Evolutionary conservation across 2,797 vertebrate species (phyloP).

Genomic region (Myripristis murdjan): DNA sequence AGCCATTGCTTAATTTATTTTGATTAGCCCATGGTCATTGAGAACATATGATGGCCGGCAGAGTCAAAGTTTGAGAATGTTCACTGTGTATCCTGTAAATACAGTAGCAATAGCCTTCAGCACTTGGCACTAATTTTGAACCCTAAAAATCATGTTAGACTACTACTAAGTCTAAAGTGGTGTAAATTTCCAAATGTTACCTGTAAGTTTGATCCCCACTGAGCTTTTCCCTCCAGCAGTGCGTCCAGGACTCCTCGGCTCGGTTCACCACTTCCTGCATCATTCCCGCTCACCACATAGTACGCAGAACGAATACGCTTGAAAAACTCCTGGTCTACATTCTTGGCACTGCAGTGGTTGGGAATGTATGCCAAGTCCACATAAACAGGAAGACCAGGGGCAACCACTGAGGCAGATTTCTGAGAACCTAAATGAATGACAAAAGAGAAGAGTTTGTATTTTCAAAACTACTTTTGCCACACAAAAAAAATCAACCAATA

Average conservation of each 20-base stretch:
- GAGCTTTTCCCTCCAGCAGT: conserved; percentile 95
- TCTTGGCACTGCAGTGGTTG: conserved; percentile 99
- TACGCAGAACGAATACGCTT: conserved; percentile 94
- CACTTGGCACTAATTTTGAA: too few relatives aligned
- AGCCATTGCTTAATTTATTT: too few relatives aligned
- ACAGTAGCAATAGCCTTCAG: too few relatives aligned
- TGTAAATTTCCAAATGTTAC: conserved; percentile 73
- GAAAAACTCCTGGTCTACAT: conserved; percentile 97
- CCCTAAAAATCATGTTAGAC: background rate
- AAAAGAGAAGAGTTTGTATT: background rate
- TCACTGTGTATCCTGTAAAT: too few relatives aligned
- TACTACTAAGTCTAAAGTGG: background rate
- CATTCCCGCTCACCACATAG: conserved; percentile 98
- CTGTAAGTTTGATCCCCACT: conserved; percentile 98
- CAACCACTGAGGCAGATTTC: conserved; percentile 85
- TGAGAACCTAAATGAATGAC: conserved; percentile 75
- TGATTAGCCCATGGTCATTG: too few relatives aligned
- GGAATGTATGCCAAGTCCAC: conserved; percentile 99
- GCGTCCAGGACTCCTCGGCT: conserved; percentile 94
- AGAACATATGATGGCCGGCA: too few relatives aligned
- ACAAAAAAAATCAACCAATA: conserved; percentile 1
- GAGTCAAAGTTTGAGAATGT: background rate
- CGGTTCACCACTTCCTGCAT: conserved; percentile 91
- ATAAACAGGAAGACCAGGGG: conserved; percentile 91
- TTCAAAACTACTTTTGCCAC: too few relatives aligned